Conservation (phyloP, 2,797 vertebrate genomes). For the Sebastes itinus region DNA sequence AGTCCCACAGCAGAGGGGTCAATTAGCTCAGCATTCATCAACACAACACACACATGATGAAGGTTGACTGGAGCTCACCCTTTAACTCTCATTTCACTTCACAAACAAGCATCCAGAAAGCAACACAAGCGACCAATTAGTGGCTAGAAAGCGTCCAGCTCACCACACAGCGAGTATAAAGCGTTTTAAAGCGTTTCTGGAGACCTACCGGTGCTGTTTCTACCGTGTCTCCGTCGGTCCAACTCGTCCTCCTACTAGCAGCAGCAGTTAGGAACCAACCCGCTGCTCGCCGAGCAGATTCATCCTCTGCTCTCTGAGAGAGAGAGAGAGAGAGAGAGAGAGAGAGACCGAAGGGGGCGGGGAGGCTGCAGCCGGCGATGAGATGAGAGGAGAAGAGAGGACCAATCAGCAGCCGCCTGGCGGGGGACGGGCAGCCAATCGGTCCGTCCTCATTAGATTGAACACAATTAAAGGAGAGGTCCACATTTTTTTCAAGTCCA, state of each 20-base stretch:
- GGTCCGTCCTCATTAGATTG: neutral
- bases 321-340: too few species aligned
- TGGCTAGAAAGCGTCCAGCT: neutral
- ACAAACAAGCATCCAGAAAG: neutral
- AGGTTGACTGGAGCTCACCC: neutral
- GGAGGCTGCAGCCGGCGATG: neutral
- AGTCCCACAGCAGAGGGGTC: neutral
- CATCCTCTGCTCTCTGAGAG: constrained; percentile 24
- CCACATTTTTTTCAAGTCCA: neutral
- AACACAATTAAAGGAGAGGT: neutral
- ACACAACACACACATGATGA: neutral
- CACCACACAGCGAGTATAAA: too few species aligned
- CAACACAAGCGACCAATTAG: neutral
- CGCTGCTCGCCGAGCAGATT: constrained; percentile 36
- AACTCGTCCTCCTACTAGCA: constrained; percentile 25
- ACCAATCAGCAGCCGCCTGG: constrained; percentile 72
- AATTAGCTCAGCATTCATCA: neutral
- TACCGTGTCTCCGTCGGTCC: neutral
- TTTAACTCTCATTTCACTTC: constrained; percentile 20
- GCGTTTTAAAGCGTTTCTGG: neutral
- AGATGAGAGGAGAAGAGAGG: constrained; percentile 1
- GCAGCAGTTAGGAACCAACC: neutral
- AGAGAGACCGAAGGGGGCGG: neutral
- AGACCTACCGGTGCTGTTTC: constrained; percentile 35
- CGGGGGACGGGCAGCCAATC: constrained; percentile 52